Evolutionary conservation across 2,888 invertebrate genomes (phyloP).

Genomic region (Cataglyphis rosenhaueri): DNA sequence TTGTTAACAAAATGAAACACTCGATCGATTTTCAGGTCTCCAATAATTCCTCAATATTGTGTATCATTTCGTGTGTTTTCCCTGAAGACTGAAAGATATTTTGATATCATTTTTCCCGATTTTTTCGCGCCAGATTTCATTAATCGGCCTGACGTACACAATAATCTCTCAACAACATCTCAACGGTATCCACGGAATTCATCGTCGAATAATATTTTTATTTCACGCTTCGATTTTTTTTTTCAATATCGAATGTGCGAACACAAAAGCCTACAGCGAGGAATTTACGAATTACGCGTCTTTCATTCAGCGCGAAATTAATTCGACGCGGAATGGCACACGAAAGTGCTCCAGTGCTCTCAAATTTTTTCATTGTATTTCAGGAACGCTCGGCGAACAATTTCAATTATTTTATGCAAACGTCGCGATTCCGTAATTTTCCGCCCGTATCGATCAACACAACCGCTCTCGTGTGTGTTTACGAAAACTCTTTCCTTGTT

Average conservation of each 20-base stretch:
- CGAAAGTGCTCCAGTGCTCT: neutral
- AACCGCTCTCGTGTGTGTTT: constrained; percentile 27
- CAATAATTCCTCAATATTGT: constrained; percentile 9
- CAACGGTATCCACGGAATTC: neutral
- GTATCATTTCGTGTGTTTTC: neutral
- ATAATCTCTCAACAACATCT: neutral
- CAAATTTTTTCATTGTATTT: constrained; percentile 32
- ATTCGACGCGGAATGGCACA: constrained; percentile 28
- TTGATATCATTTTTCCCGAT: neutral
- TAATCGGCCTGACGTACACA: neutral
- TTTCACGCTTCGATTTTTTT: constrained; percentile 5
- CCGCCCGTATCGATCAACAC: constrained; percentile 32
- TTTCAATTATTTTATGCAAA: constrained; percentile 55
- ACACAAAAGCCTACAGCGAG: neutral
- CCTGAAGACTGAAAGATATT: constrained; percentile 10
- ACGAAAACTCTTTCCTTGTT: constrained; percentile 29
- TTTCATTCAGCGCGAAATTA: constrained; percentile 33
- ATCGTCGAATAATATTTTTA: constrained; percentile 23
- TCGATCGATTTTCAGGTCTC: neutral
- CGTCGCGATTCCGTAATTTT: constrained; percentile 38
- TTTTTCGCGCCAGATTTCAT: neutral
- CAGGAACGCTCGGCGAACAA: neutral
- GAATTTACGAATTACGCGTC: constrained; percentile 43
- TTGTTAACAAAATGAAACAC: neutral
- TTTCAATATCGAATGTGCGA: constrained; percentile 9